phyloP scores from a whole-genome alignment of 2,888 invertebrate genomes.

The Cactoblastis cactorum region DNA sequence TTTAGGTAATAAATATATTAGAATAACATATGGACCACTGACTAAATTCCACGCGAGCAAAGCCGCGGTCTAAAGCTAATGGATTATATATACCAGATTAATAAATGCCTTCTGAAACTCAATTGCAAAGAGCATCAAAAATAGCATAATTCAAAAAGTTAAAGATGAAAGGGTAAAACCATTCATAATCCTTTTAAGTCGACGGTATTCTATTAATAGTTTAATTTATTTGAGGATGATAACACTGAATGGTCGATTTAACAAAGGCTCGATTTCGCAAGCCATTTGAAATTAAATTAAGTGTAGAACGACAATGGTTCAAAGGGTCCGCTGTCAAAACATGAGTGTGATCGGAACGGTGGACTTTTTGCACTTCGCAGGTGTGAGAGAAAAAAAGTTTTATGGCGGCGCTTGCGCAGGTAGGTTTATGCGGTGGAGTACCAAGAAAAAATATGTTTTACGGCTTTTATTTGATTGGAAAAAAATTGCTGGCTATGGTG shows the following conservation, averaged over 20 bases:
- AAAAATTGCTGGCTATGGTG: background rate
- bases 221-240: background rate
- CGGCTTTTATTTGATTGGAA: background rate
- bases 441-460: slow-evolving; percentile 1
- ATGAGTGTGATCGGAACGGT: slow-evolving; percentile 39
- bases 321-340: slow-evolving; percentile 74
- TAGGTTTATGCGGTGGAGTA: slow-evolving; percentile 24
- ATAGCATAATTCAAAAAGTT: too few relatives aligned
- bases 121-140: too few relatives aligned
- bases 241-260: background rate
- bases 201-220: background rate
- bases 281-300: slow-evolving; percentile 36
- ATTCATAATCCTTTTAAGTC: background rate
- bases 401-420: slow-evolving; percentile 63
- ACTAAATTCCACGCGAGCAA: too few relatives aligned
- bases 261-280: slow-evolving; percentile 7
- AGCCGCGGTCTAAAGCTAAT: too few relatives aligned
- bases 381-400: slow-evolving; percentile 58
- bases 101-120: too few relatives aligned
- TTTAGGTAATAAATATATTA: too few relatives aligned
- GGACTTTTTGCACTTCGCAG: slow-evolving; percentile 55
- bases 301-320: slow-evolving; percentile 35
- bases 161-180: background rate
- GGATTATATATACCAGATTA: too few relatives aligned
- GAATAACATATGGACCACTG: too few relatives aligned